Conservation (phyloP, 2,797 vertebrate genomes). For the Petrocephalus schoutedeni region DNA sequence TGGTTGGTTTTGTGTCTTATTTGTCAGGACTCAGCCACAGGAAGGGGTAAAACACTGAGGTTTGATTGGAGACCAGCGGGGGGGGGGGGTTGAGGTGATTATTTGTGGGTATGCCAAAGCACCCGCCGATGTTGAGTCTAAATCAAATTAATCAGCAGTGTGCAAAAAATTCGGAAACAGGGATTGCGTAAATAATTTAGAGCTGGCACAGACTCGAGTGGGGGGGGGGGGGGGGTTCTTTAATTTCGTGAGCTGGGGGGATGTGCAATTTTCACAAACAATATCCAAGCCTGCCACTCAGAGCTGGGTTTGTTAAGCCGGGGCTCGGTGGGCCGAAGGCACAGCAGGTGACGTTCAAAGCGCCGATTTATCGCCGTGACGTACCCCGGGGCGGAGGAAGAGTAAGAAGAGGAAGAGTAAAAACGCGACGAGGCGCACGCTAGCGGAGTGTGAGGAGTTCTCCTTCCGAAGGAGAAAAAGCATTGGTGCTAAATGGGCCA, state of each 20-base stretch:
- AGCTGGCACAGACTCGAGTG: background rate
- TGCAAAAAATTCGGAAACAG: background rate
- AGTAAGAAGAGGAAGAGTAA: background rate
- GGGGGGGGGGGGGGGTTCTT: background rate
- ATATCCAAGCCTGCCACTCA: background rate
- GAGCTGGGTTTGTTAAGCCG: background rate
- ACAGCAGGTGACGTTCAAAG: background rate
- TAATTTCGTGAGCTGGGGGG: background rate
- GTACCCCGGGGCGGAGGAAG: background rate
- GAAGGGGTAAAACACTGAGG: background rate
- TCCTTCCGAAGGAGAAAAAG: background rate
- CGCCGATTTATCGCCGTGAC: background rate
- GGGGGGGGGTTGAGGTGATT: background rate
- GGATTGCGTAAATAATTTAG: background rate
- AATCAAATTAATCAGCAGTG: background rate
- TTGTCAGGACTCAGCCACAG: background rate
- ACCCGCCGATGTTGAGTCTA: background rate
- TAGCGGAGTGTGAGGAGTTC: background rate
- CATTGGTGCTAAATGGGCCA: conserved; percentile 52
- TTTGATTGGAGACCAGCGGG: background rate
- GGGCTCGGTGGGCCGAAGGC: background rate
- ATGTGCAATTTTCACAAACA: conserved; percentile 13
- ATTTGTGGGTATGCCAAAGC: background rate
- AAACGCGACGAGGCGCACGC: background rate
- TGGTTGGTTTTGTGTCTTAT: background rate